Evolutionary conservation across 1,140 invertebrate genomes (phyloP), one percentile per base, ranked within the genome.

Genomic region (Dendrolimus punctatus): DNA sequence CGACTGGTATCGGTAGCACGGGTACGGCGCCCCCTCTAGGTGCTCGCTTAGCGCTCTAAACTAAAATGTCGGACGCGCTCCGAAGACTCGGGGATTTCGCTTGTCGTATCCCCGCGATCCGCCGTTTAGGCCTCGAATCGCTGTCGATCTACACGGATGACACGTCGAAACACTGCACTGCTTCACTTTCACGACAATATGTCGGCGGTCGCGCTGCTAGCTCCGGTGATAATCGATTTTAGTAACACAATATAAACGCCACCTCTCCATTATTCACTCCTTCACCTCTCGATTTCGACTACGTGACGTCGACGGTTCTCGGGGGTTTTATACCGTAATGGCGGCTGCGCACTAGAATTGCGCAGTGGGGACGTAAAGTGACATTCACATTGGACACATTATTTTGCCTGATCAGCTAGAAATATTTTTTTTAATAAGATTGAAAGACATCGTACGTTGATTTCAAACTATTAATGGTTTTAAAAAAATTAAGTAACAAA

Each of bases 281-380:
- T 85, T 79, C 80, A 66, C 80, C 76, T 81, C 80, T 80, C 80
- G 81, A 81, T 73, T 81, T 79, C 76, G 67, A 85, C 81, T 85
- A 79, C 78, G 80, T 83, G 71, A 81, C 74, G 75, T 68, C 58
- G 68, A 58, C 47, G 66, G 71, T 70, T 73, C 71, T 69, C 66
- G 52, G 36, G 46, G 66, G 49, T 67, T 85, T 75, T 81, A 83
- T 81, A 79, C 51, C 44, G 51, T 47, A 65, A 77, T 80, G 76
- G 76, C 81, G 74, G 71, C 74, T 78, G 79, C 74, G 77, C 68
- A 52, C 39, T 51, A 43, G 37, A 39, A 46, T 9, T 81, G 72
- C 75, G 78, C 66, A 51, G 78, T 67, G 76, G 78, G 80, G 78
- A 72, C 59, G 44, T 80, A 83, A 81, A 60, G 79, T 69, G n/a